Evolutionary conservation across 2,113 vertebrate species (phyloP), one percentile per base, ranked within the genome.

Genomic region (Etheostoma spectabile): DNA sequence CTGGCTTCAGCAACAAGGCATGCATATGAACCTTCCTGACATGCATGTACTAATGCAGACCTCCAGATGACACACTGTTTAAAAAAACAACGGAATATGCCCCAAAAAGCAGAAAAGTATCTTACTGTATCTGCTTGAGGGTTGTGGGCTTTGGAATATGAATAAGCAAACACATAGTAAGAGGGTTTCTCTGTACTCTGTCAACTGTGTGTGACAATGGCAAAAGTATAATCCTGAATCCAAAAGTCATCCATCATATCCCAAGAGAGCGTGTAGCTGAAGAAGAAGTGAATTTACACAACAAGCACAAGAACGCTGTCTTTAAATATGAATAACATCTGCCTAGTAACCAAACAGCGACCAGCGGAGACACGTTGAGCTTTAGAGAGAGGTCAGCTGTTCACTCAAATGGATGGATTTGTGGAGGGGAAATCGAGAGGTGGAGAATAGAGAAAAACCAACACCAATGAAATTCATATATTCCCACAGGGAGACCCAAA

Each of bases 321-420:
- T 90, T 95, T 95, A 94, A 95, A 94, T 95, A 95, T 95, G 93
- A 87, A 95, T 85, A 87, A 86, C 79, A 82, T 94, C 92, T 94
- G 91, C 93, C 91, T 93, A 77, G 94, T 83, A 93, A 94, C 94
- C 79, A 87, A 82, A 85, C 82, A 59, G 35, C 8, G 45, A 79
- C 33, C 73, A 63, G 77, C 11, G 7, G 57, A 76, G 61, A 49
- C 82, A 46, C 49, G 19, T 72, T 73, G 61, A 72, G 84, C 42
- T 35, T 19, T 48, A 82, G 79, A 79, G 60, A 65, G 83, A 79
- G 79, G 87, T 89, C 89, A 87, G 64, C 82, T 2, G 33, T 71
- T 85, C 72, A 55, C 55, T 77, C 67, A 53, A 6, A 79, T 24
- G 68, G 56, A 73, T 45, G 76, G 73, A 79, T 60, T 85, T 59